Base-by-base conservation (phyloP, 2,888 invertebrate genomes). In the Drosophila mayaguana region DNA sequence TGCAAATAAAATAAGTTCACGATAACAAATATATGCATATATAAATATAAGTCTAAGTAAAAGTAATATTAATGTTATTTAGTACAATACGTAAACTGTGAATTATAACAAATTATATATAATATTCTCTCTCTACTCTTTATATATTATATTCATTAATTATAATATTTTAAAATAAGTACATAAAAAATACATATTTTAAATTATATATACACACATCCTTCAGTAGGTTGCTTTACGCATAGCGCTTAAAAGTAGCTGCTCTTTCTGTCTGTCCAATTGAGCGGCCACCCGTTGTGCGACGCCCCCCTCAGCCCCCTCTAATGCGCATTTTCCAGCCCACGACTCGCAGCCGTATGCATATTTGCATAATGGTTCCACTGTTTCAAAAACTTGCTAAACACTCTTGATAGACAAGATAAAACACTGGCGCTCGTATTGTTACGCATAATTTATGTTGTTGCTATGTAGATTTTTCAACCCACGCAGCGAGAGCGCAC, bases 391-490 rank as follows among this genome's bases (percentile, higher is more conserved):
- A 86, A 86, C 87, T 88, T 87, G 89, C 89, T 87, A 88, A 87
- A 88, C 86, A 88, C 89, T 87, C 83, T 88, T 87, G 86, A 88
- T 87, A 88, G 89, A 88, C 86, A 87, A 84, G 86, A 87, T 87
- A 87, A 87, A 88, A 88, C 84, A 88, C 84, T 81, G 87, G 78
- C 75, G 64, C 71, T 72, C 80, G 75, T 71, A 85, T 86, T 88
- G 88, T 88, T 83, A 73, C 78, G 86, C 86, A 87, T 87, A 87
- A 87, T 88, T 87, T 87, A 87, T 80, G 87, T 78, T 68, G 83
- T 74, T 73, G 75, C 82, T 80, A 82, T 80, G 81, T 71, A 82
- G 75, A 81, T 82, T 74, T 71, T 61, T 18, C 51, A 32, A 40
- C 36, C 55, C 60, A 34, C 54, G 53, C 45, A 60, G 50, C 3